Evolutionary conservation across 2,113 vertebrate species (phyloP).

Genomic region (Opisthocomus hoazin): DNA sequence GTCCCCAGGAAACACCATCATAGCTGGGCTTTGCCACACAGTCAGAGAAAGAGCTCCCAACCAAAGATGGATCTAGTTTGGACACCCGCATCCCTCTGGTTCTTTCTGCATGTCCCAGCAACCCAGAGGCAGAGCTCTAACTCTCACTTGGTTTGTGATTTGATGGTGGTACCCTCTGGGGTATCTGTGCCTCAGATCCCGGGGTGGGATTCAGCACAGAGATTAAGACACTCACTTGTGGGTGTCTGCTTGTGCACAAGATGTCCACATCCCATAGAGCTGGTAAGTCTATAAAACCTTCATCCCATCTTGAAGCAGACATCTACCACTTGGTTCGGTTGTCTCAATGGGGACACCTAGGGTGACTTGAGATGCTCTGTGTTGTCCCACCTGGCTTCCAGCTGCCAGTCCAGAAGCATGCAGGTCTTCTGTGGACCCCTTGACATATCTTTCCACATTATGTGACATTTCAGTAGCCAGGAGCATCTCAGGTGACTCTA

Average conservation of each 20-base stretch:
- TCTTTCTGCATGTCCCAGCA: not conserved
- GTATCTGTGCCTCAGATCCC: not conserved
- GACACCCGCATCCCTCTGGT: not conserved
- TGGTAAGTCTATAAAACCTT: not conserved
- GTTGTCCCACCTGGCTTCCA: not conserved
- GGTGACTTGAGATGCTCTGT: not conserved
- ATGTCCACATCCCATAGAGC: not conserved
- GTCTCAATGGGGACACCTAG: not conserved
- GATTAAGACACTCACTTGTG: not conserved
- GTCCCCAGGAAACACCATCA: not conserved
- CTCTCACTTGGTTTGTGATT: not conserved
- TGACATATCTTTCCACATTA: not conserved
- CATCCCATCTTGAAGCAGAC: not conserved
- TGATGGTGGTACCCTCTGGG: not conserved
- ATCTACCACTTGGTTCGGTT: not conserved
- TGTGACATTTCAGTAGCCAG: not conserved
- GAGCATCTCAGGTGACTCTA: not conserved
- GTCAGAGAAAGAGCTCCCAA: not conserved
- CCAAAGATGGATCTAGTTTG: not conserved
- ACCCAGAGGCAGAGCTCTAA: not conserved
- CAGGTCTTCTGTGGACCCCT: not conserved
- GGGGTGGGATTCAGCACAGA: not conserved
- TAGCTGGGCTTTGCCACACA: not conserved
- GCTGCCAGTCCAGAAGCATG: not conserved
- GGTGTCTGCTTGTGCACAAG: not conserved